phyloP scores from a whole-genome alignment of 1,140 invertebrate species.

The Ridgeia piscesae region DNA sequence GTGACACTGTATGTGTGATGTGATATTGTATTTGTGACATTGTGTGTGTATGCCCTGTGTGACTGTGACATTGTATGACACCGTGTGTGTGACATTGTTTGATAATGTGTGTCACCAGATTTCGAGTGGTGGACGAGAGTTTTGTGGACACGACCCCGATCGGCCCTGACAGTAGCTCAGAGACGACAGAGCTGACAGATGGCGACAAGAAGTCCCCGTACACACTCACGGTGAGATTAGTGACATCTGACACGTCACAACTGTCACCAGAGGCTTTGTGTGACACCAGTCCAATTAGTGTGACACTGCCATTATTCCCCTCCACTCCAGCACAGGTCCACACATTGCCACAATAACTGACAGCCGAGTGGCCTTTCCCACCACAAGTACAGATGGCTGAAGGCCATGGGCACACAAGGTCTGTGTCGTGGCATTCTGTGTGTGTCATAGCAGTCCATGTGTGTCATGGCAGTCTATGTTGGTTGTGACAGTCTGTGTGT shows the following conservation, averaged over 20 bases:
- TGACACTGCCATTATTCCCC: neutral
- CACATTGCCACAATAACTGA: neutral
- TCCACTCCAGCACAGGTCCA: neutral
- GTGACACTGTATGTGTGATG: neutral
- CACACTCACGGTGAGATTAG: slow-evolving; percentile 67
- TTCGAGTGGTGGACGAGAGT: slow-evolving; percentile 82
- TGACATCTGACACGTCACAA: neutral
- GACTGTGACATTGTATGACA: neutral
- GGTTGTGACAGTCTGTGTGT: too few relatives aligned
- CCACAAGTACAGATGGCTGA: neutral
- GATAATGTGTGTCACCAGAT: slow-evolving; percentile 59
- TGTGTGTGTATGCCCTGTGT: neutral
- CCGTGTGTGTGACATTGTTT: slow-evolving; percentile 10
- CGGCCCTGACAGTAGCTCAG: slow-evolving; percentile 61
- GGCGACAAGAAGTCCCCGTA: slow-evolving; percentile 69
- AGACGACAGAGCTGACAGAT: slow-evolving; percentile 52
- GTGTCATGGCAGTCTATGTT: too few relatives aligned
- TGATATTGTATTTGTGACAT: neutral
- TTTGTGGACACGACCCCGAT: slow-evolving; percentile 86
- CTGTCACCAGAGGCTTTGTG: neutral
- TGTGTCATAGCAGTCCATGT: too few relatives aligned
- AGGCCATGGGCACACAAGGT: neutral
- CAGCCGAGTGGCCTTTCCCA: slow-evolving; percentile 14
- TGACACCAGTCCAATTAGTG: neutral
- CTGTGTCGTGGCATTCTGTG: too few relatives aligned